Percentiles rank a stretch among this genome's conserved stretches.
Conservation (phyloP, 2,888 invertebrate genomes). For the Agrilus cyanescens region DNA sequence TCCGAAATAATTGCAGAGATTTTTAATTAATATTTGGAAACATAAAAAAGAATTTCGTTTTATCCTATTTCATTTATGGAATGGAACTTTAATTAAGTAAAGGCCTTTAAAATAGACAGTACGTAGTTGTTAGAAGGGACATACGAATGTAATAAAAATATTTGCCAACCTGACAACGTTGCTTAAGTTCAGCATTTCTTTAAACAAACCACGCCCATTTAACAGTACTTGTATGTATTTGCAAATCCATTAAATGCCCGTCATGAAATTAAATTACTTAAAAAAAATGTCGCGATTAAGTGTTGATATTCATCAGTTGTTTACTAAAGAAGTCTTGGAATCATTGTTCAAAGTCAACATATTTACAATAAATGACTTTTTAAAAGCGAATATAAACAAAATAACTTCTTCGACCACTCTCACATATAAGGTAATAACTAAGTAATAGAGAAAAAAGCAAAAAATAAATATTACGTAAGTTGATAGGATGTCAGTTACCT, state of each 20-base stretch:
- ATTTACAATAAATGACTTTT: conserved; percentile 44
- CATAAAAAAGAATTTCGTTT: too few species aligned
- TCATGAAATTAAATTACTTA: conserved; percentile 1
- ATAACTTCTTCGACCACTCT: conserved; percentile 38
- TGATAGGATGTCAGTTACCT: conserved; percentile 35
- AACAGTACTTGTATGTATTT: too few species aligned
- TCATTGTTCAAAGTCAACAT: conserved; percentile 42
- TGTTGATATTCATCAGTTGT: conserved; percentile 21
- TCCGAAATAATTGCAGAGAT: too few species aligned
- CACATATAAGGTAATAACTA: conserved; percentile 36
- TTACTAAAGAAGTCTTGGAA: conserved; percentile 37
- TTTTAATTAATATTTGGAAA: too few species aligned
- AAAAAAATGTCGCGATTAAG: conserved; percentile 20
- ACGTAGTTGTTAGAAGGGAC: too few species aligned
- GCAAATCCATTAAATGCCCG: conserved; percentile 8
- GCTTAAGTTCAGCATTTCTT: too few species aligned
- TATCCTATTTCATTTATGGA: too few species aligned
- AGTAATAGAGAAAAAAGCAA: conserved; percentile 2
- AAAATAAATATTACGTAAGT: conserved; percentile 6
- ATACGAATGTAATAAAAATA: too few species aligned
- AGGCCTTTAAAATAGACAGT: too few species aligned
- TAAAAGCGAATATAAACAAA: conserved; percentile 43
- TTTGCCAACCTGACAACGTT: too few species aligned
- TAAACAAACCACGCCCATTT: too few species aligned
- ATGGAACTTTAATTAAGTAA: too few species aligned